Percentiles rank a stretch among this genome's conserved stretches.
Conservation (phyloP, 2,113 vertebrate species). For the Anser cygnoides region DNA sequence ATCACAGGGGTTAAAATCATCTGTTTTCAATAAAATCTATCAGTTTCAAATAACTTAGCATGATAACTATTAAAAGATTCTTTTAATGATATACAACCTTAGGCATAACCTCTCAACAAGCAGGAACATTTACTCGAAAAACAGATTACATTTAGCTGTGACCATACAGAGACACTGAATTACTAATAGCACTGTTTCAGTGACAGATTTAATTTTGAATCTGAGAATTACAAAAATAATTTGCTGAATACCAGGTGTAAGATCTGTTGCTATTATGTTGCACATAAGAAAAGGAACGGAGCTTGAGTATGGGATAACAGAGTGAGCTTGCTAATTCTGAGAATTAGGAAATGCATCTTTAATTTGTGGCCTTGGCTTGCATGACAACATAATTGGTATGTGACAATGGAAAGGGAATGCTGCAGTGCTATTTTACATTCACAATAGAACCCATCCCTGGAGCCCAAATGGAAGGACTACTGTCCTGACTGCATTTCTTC, state of each 20-base stretch:
- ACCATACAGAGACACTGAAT: background rate
- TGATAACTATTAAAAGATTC: background rate
- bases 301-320: background rate
- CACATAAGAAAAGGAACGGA: background rate
- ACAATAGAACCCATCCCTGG: background rate
- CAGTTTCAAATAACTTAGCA: background rate
- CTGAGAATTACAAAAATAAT: background rate
- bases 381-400: conserved; percentile 30
- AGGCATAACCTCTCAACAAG: background rate
- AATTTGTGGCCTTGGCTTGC: conserved; percentile 3
- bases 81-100: background rate
- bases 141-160: background rate
- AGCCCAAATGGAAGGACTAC: background rate
- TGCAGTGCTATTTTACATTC: conserved; percentile 4
- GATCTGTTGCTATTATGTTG: background rate
- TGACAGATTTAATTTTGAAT: background rate
- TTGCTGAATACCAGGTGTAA: background rate
- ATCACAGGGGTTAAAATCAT: background rate
- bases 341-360: conserved; percentile 23
- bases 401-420: conserved; percentile 31
- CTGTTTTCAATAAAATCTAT: background rate
- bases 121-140: background rate
- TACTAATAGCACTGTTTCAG: background rate
- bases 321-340: background rate
- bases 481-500: background rate